Conservation (phyloP, 2,113 vertebrate genomes). For the Odobenus rosmarus region DNA sequence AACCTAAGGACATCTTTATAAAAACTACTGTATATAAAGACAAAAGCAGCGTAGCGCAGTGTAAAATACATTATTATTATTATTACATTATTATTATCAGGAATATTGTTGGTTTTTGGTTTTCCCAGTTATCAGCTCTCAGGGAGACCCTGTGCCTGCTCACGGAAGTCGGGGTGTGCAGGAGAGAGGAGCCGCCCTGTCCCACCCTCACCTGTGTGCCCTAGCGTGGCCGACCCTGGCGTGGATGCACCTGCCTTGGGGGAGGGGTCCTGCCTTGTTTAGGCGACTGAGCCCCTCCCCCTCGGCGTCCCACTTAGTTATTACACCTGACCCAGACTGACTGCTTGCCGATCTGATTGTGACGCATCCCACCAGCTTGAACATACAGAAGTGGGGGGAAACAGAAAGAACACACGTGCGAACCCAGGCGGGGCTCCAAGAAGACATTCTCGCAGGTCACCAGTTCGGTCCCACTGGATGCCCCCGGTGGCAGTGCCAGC, state of each 20-base stretch:
- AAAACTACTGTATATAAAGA: constrained; percentile 87
- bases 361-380: rapidly evolving
- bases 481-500: rapidly evolving
- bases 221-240: background rate
- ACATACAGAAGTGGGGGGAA: background rate
- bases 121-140: constrained; percentile 78
- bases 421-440: background rate
- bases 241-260: background rate
- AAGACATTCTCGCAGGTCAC: background rate
- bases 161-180: constrained; percentile 29
- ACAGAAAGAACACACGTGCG: rapidly evolving
- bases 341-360: rapidly evolving
- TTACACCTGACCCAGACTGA: background rate
- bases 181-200: background rate
- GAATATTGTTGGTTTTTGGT: constrained; percentile 74
- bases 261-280: background rate
- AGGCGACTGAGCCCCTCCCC: background rate
- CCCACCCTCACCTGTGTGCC: rapidly evolving
- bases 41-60: constrained; percentile 81
- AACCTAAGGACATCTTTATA: constrained; percentile 85
- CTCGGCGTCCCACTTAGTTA: background rate
- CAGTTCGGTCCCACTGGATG: background rate
- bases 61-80: constrained; percentile 72
- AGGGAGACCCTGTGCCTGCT: constrained; percentile 67
- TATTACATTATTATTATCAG: background rate